These are phyloP conservation scores for Ammospiza nelsoni DNA, from an alignment of 2,113 vertebrate genomes.

Conservation along the genomic window DNA sequence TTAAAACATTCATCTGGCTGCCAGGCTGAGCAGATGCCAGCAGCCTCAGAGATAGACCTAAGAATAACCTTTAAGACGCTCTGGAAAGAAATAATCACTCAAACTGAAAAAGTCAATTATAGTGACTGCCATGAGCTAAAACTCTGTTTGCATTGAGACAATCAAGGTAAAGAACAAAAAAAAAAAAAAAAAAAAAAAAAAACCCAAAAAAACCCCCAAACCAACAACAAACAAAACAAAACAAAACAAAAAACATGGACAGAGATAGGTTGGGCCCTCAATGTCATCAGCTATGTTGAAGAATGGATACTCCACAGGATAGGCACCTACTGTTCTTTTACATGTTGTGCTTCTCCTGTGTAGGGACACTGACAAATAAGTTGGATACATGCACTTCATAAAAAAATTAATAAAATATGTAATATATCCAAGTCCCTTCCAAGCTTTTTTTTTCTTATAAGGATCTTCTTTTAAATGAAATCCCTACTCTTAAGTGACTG, in stretches of 20 bases:
- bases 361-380: neutral
- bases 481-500: neutral
- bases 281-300: neutral
- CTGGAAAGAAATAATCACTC: slow-evolving; percentile 2
- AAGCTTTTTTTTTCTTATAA: neutral
- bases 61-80: slow-evolving; percentile 34
- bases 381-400: neutral
- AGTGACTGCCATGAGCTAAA: neutral
- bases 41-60: slow-evolving; percentile 33
- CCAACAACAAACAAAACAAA: neutral
- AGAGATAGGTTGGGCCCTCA: neutral
- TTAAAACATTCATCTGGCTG: slow-evolving; percentile 26
- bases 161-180: neutral
- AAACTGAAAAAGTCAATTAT: slow-evolving; percentile 9
- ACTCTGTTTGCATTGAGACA: neutral
- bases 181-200: neutral
- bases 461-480: neutral
- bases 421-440: neutral
- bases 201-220: too few relatives aligned
- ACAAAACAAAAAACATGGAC: neutral
- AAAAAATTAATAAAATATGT: neutral
- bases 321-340: neutral
- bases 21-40: slow-evolving; percentile 37
- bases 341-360: neutral
- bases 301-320: neutral